Conservation (phyloP, 1,140 invertebrate species). For the Mamestra configurata region DNA sequence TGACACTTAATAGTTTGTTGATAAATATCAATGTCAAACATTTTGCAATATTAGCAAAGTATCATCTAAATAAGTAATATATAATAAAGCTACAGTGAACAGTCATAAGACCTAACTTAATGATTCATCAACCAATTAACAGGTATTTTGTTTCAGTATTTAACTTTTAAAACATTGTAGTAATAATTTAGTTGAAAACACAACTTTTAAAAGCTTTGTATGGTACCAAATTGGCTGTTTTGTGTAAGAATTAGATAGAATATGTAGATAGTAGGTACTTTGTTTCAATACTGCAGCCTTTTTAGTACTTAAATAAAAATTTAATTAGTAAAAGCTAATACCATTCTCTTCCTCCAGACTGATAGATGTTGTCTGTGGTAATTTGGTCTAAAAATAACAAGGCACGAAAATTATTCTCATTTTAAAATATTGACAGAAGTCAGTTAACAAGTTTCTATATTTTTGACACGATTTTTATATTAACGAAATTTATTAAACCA, state of each 20-base stretch:
- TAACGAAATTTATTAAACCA: neutral
- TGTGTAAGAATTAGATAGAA: no score
- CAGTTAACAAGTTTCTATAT: conserved; percentile 20
- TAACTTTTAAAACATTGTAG: no score
- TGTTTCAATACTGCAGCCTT: no score
- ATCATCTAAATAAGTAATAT: no score
- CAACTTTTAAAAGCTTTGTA: no score
- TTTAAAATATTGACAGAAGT: conserved; percentile 18
- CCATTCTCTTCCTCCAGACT: neutral
- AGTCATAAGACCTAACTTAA: no score
- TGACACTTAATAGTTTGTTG: neutral
- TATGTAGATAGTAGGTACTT: no score
- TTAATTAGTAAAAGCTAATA: neutral
- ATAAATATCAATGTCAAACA: neutral
- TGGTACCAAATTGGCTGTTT: no score
- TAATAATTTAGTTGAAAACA: no score
- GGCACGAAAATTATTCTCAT: neutral
- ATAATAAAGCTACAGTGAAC: no score
- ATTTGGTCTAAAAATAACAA: conserved; percentile 17
- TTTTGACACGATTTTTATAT: neutral
- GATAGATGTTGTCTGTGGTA: neutral
- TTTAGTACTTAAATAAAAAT: neutral
- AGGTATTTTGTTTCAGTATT: no score
- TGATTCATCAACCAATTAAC: no score
- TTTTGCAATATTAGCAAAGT: neutral